Base-by-base conservation (phyloP, 2,888 invertebrate genomes). In the Dicyrtomina minuta region DNA sequence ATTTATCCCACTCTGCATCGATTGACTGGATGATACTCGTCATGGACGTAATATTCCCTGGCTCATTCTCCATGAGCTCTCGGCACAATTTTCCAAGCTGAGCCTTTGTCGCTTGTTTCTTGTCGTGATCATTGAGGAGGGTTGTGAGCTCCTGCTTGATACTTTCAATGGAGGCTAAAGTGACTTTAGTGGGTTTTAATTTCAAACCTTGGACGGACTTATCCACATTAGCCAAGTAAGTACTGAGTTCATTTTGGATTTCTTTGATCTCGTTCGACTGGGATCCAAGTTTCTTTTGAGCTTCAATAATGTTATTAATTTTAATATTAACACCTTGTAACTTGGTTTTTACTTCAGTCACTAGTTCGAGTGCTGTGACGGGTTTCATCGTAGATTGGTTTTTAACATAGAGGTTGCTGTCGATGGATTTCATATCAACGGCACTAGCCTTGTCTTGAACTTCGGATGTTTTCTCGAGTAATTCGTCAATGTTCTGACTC, bases 261-360 rank as follows among this genome's bases (percentile, higher is more conserved):
- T 55, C 44, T 41, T 70, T 59, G 27, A 70, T 55, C 22, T 65
- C 70, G 17, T 59, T 56, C 1, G 49, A 41, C 22, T 70, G 56
- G 3, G 58, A 56, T 10, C 51, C 59, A 26, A 65, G 33, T 49
- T 62, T 53, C 20, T 51, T 39, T 44, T 65, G 49, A 15, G 24
- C 22, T 20, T 65, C 39, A 26, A 51, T 39, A 39, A 64, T 64
- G 12, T 17, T 39, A 4, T 59, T 41, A 2, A 70, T 44, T 43
- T 59, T 70, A 6, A 13, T 39, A n/a, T 58, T n/a, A 10, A 72
- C 56, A 15, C 74, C 74, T 41, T 74, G 53, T 62, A 76, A 68
- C 26, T 70, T 66, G 12, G 56, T 46, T 27, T 73, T 71, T 3
- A 69, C 73, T 27, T 72, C 65, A 46, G 51, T 62, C 22, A 70